phyloP scores from a whole-genome alignment of 2,888 invertebrate species.

The Chelonus formosanus region DNA sequence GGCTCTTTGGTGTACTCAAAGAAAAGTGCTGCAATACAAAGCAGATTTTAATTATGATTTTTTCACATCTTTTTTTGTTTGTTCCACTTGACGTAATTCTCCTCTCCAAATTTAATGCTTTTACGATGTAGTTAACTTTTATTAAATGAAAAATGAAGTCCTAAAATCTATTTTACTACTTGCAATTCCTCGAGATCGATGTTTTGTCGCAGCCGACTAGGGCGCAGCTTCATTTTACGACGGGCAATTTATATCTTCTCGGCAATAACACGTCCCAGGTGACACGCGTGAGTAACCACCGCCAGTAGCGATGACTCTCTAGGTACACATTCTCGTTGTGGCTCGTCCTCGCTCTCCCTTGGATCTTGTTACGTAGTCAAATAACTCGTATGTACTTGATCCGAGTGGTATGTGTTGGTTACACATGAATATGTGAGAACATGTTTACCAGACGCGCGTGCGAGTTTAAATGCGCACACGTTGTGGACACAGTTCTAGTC shows the following conservation, averaged over 20 bases:
- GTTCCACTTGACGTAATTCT: too few relatives aligned
- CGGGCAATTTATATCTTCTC: slow-evolving; percentile 20
- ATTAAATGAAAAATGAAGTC: neutral
- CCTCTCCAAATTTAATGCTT: too few relatives aligned
- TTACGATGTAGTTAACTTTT: neutral
- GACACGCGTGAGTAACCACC: slow-evolving; percentile 29
- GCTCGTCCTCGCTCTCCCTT: slow-evolving; percentile 1
- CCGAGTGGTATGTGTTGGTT: neutral
- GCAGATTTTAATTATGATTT: too few relatives aligned
- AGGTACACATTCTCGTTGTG: neutral
- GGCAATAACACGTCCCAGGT: slow-evolving; percentile 27
- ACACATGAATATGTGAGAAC: neutral
- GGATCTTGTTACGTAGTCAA: slow-evolving; percentile 14
- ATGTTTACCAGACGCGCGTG: neutral
- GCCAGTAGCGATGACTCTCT: slow-evolving; percentile 3
- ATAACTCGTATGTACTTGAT: slow-evolving; percentile 3
- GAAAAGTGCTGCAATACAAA: too few relatives aligned
- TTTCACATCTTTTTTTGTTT: too few relatives aligned
- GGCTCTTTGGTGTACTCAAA: too few relatives aligned
- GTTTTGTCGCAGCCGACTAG: slow-evolving; percentile 5
- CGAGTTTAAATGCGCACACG: slow-evolving; percentile 15
- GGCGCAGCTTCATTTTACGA: slow-evolving; percentile 19
- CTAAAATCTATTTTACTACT: neutral
- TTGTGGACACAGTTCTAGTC: slow-evolving; percentile 28
- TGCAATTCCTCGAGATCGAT: slow-evolving; percentile 8